Evolutionary conservation across 1,140 invertebrate genomes (phyloP).

Genomic region (Cyrtorhinus lividipennis): DNA sequence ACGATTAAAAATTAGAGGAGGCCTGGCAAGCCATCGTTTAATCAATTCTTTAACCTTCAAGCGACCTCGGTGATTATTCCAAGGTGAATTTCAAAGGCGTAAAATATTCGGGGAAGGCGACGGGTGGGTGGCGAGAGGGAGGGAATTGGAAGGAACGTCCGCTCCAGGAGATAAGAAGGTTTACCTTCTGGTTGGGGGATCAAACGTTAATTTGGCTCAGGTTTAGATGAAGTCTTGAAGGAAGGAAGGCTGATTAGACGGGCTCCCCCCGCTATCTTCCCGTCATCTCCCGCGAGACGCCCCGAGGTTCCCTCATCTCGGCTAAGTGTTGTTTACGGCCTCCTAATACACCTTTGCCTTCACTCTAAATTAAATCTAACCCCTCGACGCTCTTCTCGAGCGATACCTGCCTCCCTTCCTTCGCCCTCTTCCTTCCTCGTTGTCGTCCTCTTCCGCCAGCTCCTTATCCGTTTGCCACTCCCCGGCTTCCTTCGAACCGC

Average conservation of each 20-base stretch:
- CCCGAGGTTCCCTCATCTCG: neutral
- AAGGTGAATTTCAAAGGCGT: neutral
- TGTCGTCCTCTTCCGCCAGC: neutral
- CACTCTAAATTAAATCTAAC: neutral
- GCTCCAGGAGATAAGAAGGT: neutral
- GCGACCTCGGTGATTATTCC: neutral
- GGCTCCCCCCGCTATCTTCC: neutral
- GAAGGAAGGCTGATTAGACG: neutral
- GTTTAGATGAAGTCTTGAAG: neutral
- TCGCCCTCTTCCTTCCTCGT: too few species aligned
- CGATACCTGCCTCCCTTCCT: neutral
- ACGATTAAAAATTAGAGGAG: too few species aligned
- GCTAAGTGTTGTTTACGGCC: neutral
- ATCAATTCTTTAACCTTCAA: neutral
- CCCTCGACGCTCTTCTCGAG: neutral
- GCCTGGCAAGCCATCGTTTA: neutral
- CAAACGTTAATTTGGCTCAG: neutral
- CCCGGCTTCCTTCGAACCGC: neutral
- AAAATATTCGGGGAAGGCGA: neutral
- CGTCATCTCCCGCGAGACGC: too few species aligned
- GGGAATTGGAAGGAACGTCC: neutral
- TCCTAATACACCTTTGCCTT: neutral
- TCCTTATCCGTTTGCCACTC: neutral
- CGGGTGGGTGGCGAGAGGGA: too few species aligned
- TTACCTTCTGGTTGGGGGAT: neutral